Conservation (phyloP, 2,113 vertebrate genomes). For the Spheniscus mendiculus region DNA sequence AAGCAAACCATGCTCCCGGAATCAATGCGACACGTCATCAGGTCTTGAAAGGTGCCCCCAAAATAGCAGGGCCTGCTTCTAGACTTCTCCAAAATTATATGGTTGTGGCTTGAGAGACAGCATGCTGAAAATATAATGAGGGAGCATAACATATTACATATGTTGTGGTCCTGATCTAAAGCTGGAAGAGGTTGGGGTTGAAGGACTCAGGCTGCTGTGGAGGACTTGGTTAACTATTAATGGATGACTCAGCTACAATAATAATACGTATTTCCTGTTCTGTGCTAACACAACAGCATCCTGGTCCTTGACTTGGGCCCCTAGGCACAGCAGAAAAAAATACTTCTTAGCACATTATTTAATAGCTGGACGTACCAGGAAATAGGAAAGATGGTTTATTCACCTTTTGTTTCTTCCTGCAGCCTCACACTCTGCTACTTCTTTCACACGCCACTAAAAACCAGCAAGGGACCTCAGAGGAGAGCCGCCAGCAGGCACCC, state of each 20-base stretch:
- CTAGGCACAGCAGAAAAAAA: not conserved
- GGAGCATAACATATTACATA: not conserved
- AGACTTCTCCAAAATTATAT: conserved; percentile 10
- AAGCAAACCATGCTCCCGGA: not conserved
- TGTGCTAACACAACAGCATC: not conserved
- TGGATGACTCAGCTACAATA: conserved; percentile 45
- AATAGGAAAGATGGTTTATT: not conserved
- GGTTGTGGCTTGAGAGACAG: not conserved
- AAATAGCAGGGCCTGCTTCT: not conserved
- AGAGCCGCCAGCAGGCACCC: not conserved
- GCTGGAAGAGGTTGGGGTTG: not conserved
- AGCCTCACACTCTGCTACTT: not conserved
- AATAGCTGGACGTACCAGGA: not conserved
- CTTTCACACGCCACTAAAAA: not conserved
- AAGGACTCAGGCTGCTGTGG: not conserved
- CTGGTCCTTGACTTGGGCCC: not conserved
- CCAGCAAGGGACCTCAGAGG: not conserved
- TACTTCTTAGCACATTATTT: not conserved
- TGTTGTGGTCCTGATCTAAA: conserved; percentile 16
- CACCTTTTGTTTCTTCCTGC: not conserved
- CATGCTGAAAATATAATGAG: not conserved
- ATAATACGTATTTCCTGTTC: not conserved
- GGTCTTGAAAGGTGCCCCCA: not conserved
- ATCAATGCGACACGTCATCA: not conserved
- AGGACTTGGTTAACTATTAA: conserved; percentile 61